Evolutionary conservation across 1,140 invertebrate genomes (phyloP), one percentile per base, ranked within the genome.

Genomic region (Archivesica marissinica): DNA sequence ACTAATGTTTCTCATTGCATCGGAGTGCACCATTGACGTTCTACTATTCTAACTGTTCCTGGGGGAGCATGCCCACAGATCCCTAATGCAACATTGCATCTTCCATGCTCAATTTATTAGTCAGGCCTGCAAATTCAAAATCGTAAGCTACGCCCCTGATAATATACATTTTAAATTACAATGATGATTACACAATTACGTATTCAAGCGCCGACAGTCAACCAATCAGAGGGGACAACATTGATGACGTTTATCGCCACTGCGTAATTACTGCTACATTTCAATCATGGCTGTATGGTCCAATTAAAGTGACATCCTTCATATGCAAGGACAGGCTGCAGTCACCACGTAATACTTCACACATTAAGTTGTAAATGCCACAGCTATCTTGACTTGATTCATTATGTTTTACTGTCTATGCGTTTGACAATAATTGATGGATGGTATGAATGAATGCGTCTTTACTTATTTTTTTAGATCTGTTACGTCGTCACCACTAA

Each of bases 371-470:
- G n/a, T 64, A 64, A 64, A 64, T 35, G 59, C 38, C 59, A 35
- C 59, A 64, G 30, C 13, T 64, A 25, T 64, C 38, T 35, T 64
- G 4, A 6, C 38, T 25, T 64, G 59, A 64, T 64, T 35, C 13
- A 64, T 64, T 64, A 35, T 25, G 15, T 11, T 64, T 64, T 64
- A 64, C 38, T 64, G 59, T 64, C 59, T 35, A 35, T 20, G 38
- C 15, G 30, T 64, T 17, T 35, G 59, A 64, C 54, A 28, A 4
- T 64, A 25, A 64, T 33, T 64, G 59, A 64, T 64, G 59, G 38
- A 64, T 64, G 59, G 38, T 35, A 33, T 35, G 28, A 35, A 15
- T 64, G 13, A 30, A 20, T 64, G 0, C 30, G 15, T 52, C 17
- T 52, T 52, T 52, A n/a, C n/a, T 52, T 2, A 23, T 33, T 64